Evolutionary conservation across 92 coral and sea anemone species (phyloP).

Genomic region (Ricordea florida): DNA sequence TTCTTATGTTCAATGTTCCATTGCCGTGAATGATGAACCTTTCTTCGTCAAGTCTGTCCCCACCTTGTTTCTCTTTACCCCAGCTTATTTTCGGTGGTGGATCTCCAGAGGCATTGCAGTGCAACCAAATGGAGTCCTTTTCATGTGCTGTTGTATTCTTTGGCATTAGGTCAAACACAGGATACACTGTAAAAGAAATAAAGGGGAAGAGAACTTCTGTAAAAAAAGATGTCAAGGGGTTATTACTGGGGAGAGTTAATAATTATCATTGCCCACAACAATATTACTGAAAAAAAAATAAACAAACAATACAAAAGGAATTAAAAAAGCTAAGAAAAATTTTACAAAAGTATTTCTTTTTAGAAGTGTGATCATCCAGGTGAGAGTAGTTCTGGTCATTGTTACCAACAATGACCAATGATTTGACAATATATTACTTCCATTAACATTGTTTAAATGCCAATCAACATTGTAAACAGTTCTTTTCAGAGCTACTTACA

Average conservation of each 20-base stretch:
- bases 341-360: too few relatives aligned
- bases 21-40: conserved; percentile 48
- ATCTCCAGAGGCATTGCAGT: conserved; percentile 82
- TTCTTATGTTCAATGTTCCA: conserved; percentile 69
- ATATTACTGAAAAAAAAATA: background rate
- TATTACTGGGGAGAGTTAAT: too few relatives aligned
- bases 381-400: too few relatives aligned
- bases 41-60: conserved; percentile 58
- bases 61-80: conserved; percentile 64
- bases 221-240: too few relatives aligned
- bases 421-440: too few relatives aligned
- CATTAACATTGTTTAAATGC: too few relatives aligned
- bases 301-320: too few relatives aligned
- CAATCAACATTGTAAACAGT: too few relatives aligned
- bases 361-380: too few relatives aligned
- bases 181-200: conserved; percentile 49
- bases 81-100: conserved; percentile 87
- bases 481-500: too few relatives aligned
- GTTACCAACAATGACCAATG: too few relatives aligned
- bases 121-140: conserved; percentile 62
- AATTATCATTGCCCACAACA: background rate
- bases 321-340: too few relatives aligned
- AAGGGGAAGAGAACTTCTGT: background rate
- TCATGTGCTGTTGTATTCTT: conserved; percentile 71
- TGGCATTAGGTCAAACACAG: conserved; percentile 69